Conservation (phyloP, 2,888 invertebrate species). For the Incurvaria masculella region DNA sequence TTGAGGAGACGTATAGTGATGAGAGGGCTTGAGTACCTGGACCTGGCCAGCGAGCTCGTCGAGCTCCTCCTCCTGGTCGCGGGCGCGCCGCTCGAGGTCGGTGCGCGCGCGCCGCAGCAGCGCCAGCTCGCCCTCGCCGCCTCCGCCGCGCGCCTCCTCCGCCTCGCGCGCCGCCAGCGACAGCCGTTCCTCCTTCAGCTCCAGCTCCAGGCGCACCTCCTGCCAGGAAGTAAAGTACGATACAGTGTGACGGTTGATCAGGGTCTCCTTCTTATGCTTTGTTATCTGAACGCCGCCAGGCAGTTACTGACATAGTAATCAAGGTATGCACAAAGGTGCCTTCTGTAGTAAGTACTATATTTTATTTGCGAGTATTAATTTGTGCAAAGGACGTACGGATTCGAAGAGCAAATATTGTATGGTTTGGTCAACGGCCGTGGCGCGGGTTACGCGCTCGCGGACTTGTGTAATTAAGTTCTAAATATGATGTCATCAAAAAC, state of each 20-base stretch:
- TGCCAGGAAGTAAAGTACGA: constrained; percentile 27
- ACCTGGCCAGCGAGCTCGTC: constrained; percentile 94
- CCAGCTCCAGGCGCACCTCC: constrained; percentile 85
- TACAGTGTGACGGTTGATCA: not conserved
- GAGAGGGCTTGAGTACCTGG: constrained; percentile 42
- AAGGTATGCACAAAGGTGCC: too few relatives aligned
- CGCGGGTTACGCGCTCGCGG: too few relatives aligned
- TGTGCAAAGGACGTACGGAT: too few relatives aligned
- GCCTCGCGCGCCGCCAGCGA: constrained; percentile 75
- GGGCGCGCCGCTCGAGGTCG: constrained; percentile 80
- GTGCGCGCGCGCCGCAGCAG: constrained; percentile 78
- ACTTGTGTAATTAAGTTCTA: too few relatives aligned
- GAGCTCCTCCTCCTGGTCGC: constrained; percentile 92
- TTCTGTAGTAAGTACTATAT: too few relatives aligned
- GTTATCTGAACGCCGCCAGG: not conserved
- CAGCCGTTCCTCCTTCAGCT: constrained; percentile 85
- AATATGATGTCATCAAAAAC: too few relatives aligned
- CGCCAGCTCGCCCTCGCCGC: constrained; percentile 84
- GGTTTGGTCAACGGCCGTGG: too few relatives aligned
- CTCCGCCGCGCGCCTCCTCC: constrained; percentile 77
- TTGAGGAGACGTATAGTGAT: not conserved
- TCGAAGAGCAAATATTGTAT: too few relatives aligned
- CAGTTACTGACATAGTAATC: not conserved
- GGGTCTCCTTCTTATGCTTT: too few relatives aligned
- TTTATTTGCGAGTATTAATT: too few relatives aligned